A percentile compares a stretch with the other conserved stretches of the same genome.
Conservation (phyloP, 2,113 vertebrate species). For the Okapia johnstoni region DNA sequence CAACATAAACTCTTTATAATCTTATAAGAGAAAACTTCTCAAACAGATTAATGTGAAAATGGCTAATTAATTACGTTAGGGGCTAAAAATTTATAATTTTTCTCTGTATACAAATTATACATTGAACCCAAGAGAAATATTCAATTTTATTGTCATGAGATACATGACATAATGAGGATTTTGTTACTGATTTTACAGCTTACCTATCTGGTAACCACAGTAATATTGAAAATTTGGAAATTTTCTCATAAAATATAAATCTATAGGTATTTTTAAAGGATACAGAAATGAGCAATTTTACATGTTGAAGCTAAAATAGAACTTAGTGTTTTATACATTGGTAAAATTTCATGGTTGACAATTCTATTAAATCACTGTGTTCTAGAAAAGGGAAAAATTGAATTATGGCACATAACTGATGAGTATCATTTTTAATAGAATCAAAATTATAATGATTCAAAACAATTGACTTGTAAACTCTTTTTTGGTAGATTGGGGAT, state of each 20-base stretch:
- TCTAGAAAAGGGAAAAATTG: slow-evolving; percentile 54
- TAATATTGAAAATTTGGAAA: background rate
- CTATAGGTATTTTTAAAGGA: background rate
- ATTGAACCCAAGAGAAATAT: background rate
- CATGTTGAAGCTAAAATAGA: background rate
- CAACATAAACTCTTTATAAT: background rate
- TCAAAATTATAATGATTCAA: slow-evolving; percentile 65
- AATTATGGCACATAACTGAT: slow-evolving; percentile 33
- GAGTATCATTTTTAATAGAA: slow-evolving; percentile 48
- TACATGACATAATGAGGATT: background rate
- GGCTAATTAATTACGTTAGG: background rate
- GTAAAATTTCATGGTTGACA: slow-evolving; percentile 47
- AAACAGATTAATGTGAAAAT: background rate
- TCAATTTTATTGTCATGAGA: background rate
- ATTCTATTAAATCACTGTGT: slow-evolving; percentile 32
- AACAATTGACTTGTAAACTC: slow-evolving; percentile 60
- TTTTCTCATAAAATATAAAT: slow-evolving; percentile 16
- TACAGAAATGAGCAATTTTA: background rate
- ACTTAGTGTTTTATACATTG: slow-evolving; percentile 21
- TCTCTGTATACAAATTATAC: background rate
- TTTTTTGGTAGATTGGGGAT: slow-evolving; percentile 46
- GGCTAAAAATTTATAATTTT: background rate
- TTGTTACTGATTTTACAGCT: background rate
- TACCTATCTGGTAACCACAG: background rate
- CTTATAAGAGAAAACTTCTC: background rate